Evolutionary conservation across 2,113 vertebrate genomes (phyloP).

Genomic region (Helogale parvula): DNA sequence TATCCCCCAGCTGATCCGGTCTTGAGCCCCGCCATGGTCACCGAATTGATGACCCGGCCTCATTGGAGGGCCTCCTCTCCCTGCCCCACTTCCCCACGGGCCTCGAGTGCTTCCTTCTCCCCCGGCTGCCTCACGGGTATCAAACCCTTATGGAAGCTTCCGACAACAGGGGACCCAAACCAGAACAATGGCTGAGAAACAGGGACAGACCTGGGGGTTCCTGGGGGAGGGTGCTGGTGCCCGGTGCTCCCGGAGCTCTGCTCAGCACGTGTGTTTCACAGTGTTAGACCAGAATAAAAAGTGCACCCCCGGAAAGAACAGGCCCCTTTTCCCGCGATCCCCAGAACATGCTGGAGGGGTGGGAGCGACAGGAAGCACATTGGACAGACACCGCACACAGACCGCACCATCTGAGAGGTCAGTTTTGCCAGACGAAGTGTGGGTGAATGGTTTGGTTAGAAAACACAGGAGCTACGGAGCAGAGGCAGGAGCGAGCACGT

Average conservation of each 20-base stretch:
- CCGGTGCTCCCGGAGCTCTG: accelerated
- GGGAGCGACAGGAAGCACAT: not conserved
- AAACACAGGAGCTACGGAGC: not conserved
- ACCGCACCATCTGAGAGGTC: not conserved
- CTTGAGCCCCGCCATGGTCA: not conserved
- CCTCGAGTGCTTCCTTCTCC: not conserved
- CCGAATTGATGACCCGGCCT: not conserved
- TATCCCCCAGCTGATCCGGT: not conserved
- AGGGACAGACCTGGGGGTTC: too few species aligned
- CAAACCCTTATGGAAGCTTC: not conserved
- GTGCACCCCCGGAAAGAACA: not conserved
- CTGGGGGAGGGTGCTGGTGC: not conserved
- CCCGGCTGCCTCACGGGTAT: not conserved
- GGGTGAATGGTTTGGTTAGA: not conserved
- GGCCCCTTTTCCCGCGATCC: too few species aligned
- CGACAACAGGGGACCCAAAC: not conserved
- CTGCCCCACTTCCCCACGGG: not conserved
- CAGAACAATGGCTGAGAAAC: not conserved
- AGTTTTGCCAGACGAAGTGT: not conserved
- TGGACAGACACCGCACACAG: not conserved
- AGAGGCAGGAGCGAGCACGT: not conserved
- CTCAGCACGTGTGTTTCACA: accelerated
- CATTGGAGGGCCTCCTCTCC: too few species aligned
- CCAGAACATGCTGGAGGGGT: not conserved
- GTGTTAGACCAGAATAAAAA: accelerated